Conservation (phyloP, 2,797 vertebrate genomes). For the Limnodromus scolopaceus region DNA sequence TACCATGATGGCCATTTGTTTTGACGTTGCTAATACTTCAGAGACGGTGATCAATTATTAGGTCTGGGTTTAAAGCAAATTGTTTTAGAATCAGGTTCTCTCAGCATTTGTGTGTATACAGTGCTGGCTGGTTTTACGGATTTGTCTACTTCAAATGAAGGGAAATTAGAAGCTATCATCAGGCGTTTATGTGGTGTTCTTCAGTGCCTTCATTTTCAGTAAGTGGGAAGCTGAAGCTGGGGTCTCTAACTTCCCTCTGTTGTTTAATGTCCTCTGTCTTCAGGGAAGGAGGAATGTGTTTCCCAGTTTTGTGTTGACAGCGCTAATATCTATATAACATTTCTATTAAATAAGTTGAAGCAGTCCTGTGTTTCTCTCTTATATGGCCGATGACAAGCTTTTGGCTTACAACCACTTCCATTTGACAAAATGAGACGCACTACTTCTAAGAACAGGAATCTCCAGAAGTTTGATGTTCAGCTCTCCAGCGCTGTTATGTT, state of each 20-base stretch:
- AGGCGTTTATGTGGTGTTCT: not conserved
- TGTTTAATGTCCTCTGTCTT: not conserved
- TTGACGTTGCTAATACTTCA: not conserved
- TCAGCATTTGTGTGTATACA: not conserved
- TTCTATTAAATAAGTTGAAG: slow-evolving; percentile 27
- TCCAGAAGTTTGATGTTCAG: not conserved
- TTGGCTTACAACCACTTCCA: not conserved
- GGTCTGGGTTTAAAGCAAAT: not conserved
- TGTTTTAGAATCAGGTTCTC: not conserved
- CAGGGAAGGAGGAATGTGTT: not conserved
- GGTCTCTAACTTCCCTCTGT: not conserved
- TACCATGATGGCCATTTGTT: not conserved
- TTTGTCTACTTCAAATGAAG: not conserved
- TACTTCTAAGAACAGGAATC: not conserved
- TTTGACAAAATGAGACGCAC: not conserved
- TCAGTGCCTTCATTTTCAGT: not conserved
- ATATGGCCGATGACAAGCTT: not conserved
- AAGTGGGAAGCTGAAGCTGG: not conserved
- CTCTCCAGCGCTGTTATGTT: not conserved
- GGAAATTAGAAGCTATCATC: not conserved
- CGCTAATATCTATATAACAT: slow-evolving; percentile 2
- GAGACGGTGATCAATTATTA: not conserved
- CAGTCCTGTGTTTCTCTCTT: not conserved
- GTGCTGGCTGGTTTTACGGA: not conserved
- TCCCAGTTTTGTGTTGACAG: not conserved